Percentiles rank a stretch among this genome's conserved stretches.
Conservation (phyloP, 2,888 invertebrate genomes). For the Rhingia rostrata region DNA sequence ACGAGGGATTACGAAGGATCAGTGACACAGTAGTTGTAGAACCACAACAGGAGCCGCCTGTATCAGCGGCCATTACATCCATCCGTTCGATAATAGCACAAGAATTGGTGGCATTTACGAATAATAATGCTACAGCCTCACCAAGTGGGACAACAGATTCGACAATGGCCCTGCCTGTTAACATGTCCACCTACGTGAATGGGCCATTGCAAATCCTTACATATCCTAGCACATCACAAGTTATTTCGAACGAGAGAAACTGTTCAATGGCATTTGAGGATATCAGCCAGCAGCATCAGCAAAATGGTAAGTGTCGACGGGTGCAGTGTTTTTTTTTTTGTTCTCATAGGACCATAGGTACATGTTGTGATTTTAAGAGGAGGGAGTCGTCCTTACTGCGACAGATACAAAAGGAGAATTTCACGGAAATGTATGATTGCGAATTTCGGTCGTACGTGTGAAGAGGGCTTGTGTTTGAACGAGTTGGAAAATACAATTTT, state of each 20-base stretch:
- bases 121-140: constrained; percentile 47
- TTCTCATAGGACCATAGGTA: neutral
- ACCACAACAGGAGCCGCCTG: constrained; percentile 24
- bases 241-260: constrained; percentile 78
- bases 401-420: neutral
- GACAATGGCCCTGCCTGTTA: constrained; percentile 24
- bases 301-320: constrained; percentile 46
- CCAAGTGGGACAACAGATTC: constrained; percentile 38
- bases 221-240: constrained; percentile 76
- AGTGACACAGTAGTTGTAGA: neutral
- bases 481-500: neutral
- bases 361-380: no score
- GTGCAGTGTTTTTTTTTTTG: neutral
- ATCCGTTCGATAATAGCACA: constrained; percentile 76
- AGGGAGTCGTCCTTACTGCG: no score
- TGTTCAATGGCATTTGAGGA: constrained; percentile 80
- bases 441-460: neutral
- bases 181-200: constrained; percentile 28
- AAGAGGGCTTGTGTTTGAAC: neutral
- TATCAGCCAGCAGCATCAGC: constrained; percentile 76
- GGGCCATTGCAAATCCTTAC: constrained; percentile 72
- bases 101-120: constrained; percentile 68
- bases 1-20: constrained; percentile 21
- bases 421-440: neutral
- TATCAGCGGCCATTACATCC: constrained; percentile 75